Evolutionary conservation across 1,140 invertebrate genomes (phyloP), one percentile per base, ranked within the genome.

Genomic region (Schmidtea mediterranea): DNA sequence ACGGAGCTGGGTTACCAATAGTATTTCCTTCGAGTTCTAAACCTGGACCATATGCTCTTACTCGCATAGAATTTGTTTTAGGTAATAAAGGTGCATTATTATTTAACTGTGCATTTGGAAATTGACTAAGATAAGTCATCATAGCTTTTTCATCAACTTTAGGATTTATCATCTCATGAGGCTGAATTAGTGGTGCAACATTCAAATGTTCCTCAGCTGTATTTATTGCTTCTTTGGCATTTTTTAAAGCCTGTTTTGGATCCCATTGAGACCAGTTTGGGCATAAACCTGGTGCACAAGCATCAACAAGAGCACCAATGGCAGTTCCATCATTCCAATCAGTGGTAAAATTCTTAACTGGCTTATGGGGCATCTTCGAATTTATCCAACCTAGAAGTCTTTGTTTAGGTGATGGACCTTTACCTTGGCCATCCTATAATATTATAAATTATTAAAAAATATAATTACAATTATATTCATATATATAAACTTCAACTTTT

Each of bases 81-180:
- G 78, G 75, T 49, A 80, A 68, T 39, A 84, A 55, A 3, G 82
- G 82, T 13, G 82, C 82, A 49, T 76, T 77, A 32, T 72, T 59
- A 60, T 82, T 82, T 37, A 84, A 62, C 67, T 83, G 83, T 9
- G 81, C 78, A 59, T 77, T 80, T 36, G 83, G 82, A 69, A 82
- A 89, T 62, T 90, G 82, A 24, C 81, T 80, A 49, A 90, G 68
- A 61, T 87, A 90, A 1, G 83, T 90, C 83, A 90, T 90, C 79
- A 90, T 84, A 15, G 80, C 82, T 65, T 82, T 72, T 60, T 90
- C 84, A 62, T 90, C 83, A 47, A 89, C 76, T 57, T 86, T 83
- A 2, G 82, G 81, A 67, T 83, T 83, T 22, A 80, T 75, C 71
- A 90, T 77, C 69, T 90, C 83, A 57, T 86, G 79, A 6, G 83